These are phyloP conservation scores for Helicoverpa zea DNA, from an alignment of 1,140 invertebrate species.

Conservation along the genomic window DNA sequence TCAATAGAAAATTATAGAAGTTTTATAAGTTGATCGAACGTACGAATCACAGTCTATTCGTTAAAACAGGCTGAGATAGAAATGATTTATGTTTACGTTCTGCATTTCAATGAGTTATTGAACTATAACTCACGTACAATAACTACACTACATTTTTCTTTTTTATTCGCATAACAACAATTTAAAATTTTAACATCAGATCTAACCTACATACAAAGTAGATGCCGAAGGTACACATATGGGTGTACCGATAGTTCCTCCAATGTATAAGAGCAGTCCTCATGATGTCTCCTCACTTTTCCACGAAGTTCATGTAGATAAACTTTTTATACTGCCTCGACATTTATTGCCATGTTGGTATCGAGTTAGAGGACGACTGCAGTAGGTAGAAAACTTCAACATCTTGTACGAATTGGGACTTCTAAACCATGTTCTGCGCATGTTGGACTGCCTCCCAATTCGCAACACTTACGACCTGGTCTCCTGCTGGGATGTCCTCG, in stretches of 20 bases:
- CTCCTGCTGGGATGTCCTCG: slow-evolving; percentile 23
- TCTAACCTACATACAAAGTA: not conserved
- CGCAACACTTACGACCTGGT: slow-evolving; percentile 29
- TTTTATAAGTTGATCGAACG: slow-evolving; percentile 7
- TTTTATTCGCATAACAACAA: slow-evolving; percentile 24
- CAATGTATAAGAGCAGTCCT: too few species aligned
- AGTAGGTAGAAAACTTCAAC: too few species aligned
- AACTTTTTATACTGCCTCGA: too few species aligned
- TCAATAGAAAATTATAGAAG: not conserved
- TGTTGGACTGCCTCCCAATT: not conserved
- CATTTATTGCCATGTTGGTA: too few species aligned
- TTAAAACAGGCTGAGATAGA: slow-evolving; percentile 10
- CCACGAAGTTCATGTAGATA: too few species aligned
- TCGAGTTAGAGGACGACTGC: too few species aligned
- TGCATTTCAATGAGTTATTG: slow-evolving; percentile 39
- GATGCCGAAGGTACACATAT: not conserved
- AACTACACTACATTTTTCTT: slow-evolving; percentile 8
- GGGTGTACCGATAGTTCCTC: not conserved
- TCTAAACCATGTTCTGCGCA: not conserved
- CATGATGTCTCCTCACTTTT: too few species aligned
- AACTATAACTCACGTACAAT: slow-evolving; percentile 29
- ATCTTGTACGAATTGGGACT: not conserved
- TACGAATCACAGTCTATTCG: not conserved
- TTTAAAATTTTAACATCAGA: slow-evolving; percentile 12
- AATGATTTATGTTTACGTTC: slow-evolving; percentile 22